phyloP scores from a whole-genome alignment of 2,113 vertebrate genomes.

The Abramis brama region DNA sequence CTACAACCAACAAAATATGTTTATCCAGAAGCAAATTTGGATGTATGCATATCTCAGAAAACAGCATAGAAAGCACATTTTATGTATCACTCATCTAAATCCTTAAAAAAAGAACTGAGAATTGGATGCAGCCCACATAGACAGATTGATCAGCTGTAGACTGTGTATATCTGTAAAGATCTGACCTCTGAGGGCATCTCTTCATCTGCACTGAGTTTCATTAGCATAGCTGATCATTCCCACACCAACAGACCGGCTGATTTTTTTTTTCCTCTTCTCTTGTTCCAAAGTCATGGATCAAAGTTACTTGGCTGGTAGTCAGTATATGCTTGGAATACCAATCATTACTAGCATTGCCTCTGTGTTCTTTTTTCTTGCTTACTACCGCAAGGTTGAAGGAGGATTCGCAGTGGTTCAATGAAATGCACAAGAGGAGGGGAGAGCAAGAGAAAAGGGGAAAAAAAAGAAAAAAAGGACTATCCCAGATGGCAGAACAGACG shows the following conservation, averaged over 20 bases:
- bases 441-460: conserved; percentile 25
- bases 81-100: not conserved
- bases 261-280: conserved; percentile 31
- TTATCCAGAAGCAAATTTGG: not conserved
- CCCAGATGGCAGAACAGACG: conserved; percentile 64
- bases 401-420: conserved; percentile 34
- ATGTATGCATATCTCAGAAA: not conserved
- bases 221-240: conserved; percentile 41
- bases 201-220: conserved; percentile 22
- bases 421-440: conserved; percentile 40
- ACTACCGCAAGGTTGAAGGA: conserved; percentile 38
- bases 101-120: not conserved
- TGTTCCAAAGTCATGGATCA: conserved; percentile 57
- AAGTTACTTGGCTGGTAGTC: conserved; percentile 46
- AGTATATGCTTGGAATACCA: conserved; percentile 41
- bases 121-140: not conserved
- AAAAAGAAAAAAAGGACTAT: conserved; percentile 43
- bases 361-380: conserved; percentile 32
- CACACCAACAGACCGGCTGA: conserved; percentile 16
- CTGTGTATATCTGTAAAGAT: conserved; percentile 9
- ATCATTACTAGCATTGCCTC: conserved; percentile 37
- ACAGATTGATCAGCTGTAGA: conserved; percentile 49
- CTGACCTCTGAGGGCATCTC: conserved; percentile 49
- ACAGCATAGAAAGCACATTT: not conserved
- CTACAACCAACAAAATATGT: not conserved